Percentiles rank a stretch among this genome's conserved stretches.
Conservation (phyloP, 2,797 vertebrate species). For the Manis javanica region DNA sequence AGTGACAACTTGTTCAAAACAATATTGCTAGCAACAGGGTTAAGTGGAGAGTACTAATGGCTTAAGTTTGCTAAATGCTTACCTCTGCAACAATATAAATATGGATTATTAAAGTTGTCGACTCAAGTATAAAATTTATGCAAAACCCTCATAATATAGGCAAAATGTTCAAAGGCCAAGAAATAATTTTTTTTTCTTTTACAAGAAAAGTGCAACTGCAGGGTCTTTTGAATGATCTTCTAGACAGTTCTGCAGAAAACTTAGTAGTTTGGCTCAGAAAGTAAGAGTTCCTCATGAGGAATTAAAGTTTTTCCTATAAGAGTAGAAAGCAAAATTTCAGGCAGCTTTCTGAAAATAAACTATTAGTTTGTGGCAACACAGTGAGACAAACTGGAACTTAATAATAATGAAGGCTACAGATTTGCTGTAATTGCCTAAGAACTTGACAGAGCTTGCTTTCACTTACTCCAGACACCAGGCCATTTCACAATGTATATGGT, state of each 20-base stretch:
- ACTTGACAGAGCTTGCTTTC: not conserved
- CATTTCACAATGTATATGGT: not conserved
- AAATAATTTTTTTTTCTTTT: not conserved
- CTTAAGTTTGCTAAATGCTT: constrained; percentile 66
- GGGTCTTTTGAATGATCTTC: constrained; percentile 68
- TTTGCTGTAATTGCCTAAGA: constrained; percentile 6
- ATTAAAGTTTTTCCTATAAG: constrained; percentile 80
- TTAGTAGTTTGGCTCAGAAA: constrained; percentile 81
- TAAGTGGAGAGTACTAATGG: constrained; percentile 42
- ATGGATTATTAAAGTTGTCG: constrained; percentile 77
- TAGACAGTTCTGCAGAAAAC: constrained; percentile 75
- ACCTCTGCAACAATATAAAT: constrained; percentile 80
- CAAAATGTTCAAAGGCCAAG: constrained; percentile 79
- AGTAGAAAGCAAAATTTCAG: constrained; percentile 71
- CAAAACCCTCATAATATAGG: constrained; percentile 78
- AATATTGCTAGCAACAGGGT: constrained; percentile 66
- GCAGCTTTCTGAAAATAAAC: not conserved
- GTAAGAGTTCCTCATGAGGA: constrained; percentile 70
- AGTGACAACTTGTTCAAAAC: constrained; percentile 27
- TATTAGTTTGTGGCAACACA: constrained; percentile 58
- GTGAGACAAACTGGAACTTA: constrained; percentile 21
- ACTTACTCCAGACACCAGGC: not conserved
- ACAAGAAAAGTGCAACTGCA: not conserved
- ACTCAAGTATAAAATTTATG: constrained; percentile 83
- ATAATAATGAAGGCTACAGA: not conserved